Base-by-base conservation (phyloP, 2,113 vertebrate genomes). In the Tyrannus savana region DNA sequence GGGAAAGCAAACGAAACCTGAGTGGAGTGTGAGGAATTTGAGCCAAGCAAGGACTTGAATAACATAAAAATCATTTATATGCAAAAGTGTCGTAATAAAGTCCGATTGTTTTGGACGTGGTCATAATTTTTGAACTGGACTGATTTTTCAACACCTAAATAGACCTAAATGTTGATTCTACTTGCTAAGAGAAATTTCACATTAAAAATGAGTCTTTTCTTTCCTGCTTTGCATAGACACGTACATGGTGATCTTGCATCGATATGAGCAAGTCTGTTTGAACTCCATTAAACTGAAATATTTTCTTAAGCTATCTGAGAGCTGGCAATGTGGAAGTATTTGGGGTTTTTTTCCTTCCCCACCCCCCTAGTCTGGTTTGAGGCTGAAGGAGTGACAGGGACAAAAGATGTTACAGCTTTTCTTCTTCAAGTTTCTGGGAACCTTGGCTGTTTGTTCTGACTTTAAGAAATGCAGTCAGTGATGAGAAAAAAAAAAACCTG, bases 21-120 rank as follows among this genome's bases (percentile, higher is more conserved):
- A 37, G 2, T 5, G 7, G 41, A 46, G 30, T 2, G 4, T 60
- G 59, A 28, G 47, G 46, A 85, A 69, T 91, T 73, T 59, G 46
- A 83, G 39, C 60, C 49, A 28, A 90, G 49, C 39, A 42, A 91
- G 68, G 56, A 44, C 94, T 88, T 93, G 72, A 88, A 59, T 59
- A 67, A 44, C 52, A 88, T 17, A 55, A 63, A 92, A 92, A 87
- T 63, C 69, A 69, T 49, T 41, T 49, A 10, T 62, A 59, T 55
- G 35, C 33, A n/a, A 33, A 77, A 73, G 16, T 66, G 49, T 69
- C 14, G 2, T 55, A 14, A 14, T 33, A 35, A 15, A 53, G 9
- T 86, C 86, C 69, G 28, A 47, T 71, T 86, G n/a, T 16, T 93
- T 92, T 77, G 72, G 50, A 58, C n/a, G 19, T 24, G 50, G 55